phyloP scores from a whole-genome alignment of 2,888 invertebrate genomes.

The Eupeodes latifasciatus region DNA sequence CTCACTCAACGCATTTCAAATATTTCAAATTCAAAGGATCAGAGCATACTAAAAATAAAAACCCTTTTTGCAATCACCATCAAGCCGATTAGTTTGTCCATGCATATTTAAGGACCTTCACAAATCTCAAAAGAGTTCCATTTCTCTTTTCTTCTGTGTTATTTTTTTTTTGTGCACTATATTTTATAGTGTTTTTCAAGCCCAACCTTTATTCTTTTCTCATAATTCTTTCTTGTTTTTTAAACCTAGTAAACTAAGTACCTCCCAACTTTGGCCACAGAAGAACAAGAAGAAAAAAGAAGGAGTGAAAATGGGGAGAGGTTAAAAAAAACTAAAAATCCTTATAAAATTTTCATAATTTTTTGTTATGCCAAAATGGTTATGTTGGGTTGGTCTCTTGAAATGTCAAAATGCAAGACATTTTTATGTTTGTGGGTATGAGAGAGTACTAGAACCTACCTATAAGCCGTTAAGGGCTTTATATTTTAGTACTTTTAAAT shows the following conservation, averaged over 20 bases:
- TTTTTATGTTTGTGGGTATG: not conserved
- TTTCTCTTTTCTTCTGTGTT: not conserved
- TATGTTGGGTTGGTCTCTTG: conserved; percentile 23
- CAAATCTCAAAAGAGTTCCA: conserved; percentile 43
- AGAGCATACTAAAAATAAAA: conserved; percentile 35
- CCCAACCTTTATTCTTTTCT: conserved; percentile 16
- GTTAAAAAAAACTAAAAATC: not conserved
- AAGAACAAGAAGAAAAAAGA: not conserved
- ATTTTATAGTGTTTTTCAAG: conserved; percentile 9
- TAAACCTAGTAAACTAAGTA: not conserved
- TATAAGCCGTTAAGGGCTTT: conserved; percentile 44
- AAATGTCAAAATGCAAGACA: conserved; percentile 54
- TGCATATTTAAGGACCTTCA: conserved; percentile 69
- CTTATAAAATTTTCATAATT: conserved; percentile 60
- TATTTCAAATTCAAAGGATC: conserved; percentile 66
- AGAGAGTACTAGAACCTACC: not conserved
- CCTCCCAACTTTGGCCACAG: not conserved
- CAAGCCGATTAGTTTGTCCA: conserved; percentile 67
- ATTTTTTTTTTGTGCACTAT: not conserved
- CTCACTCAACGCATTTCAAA: conserved; percentile 63
- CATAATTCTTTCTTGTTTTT: not conserved
- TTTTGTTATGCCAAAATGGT: conserved; percentile 54
- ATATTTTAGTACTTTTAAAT: conserved; percentile 40
- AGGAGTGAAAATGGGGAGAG: not conserved
- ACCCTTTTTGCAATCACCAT: conserved; percentile 59